Conservation (phyloP, 2,797 vertebrate species). For the Antennarius maculatus region DNA sequence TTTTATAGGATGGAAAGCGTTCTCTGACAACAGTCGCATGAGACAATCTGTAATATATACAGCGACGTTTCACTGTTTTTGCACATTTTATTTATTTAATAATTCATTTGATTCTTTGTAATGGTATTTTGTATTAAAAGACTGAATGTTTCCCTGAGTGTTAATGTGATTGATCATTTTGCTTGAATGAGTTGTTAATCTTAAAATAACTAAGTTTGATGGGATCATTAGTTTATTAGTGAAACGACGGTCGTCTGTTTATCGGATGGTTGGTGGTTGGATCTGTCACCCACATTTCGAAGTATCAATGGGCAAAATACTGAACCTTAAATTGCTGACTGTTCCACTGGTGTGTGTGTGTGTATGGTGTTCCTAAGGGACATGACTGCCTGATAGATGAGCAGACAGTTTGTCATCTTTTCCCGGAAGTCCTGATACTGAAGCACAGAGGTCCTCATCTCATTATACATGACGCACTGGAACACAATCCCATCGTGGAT, state of each 20-base stretch:
- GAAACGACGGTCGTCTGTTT: too few relatives aligned
- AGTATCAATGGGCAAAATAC: too few relatives aligned
- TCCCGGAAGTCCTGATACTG: constrained; percentile 87
- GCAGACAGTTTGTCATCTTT: constrained; percentile 33
- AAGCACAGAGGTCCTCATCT: constrained; percentile 40
- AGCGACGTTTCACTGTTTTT: not conserved
- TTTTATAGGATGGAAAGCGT: constrained; percentile 14
- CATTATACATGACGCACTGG: constrained; percentile 43
- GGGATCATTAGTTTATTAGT: not conserved
- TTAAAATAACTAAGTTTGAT: constrained; percentile 23
- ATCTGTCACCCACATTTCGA: too few relatives aligned
- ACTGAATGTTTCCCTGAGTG: constrained; percentile 18
- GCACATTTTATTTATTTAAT: constrained; percentile 57
- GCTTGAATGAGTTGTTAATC: constrained; percentile 56
- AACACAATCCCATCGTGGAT: not conserved
- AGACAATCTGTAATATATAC: constrained; percentile 16
- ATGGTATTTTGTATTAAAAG: constrained; percentile 28
- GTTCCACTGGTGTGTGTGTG: too few relatives aligned
- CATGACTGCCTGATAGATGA: constrained; percentile 24
- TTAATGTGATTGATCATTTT: constrained; percentile 37
- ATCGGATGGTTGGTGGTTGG: too few relatives aligned
- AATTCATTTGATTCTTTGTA: constrained; percentile 29
- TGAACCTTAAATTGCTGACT: too few relatives aligned
- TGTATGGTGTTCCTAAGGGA: too few relatives aligned
- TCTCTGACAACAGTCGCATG: constrained; percentile 7